Conservation (phyloP, 2,888 invertebrate species). For the Venustoraphidia nigricollis region DNA sequence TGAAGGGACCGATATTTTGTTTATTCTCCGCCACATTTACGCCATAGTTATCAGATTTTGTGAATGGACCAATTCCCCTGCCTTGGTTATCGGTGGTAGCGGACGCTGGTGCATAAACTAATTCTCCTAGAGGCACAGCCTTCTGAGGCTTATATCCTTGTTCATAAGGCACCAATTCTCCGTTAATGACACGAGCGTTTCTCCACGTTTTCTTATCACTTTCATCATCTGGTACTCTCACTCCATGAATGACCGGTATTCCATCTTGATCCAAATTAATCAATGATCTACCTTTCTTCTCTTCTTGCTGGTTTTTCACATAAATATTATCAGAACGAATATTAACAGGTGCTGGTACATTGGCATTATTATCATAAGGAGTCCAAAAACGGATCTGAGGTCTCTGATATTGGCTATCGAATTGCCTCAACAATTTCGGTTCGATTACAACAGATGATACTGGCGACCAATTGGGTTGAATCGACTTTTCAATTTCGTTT, state of each 20-base stretch:
- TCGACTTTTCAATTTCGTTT: constrained; percentile 28
- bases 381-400: background rate
- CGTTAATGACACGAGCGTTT: constrained; percentile 77
- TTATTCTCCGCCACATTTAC: constrained; percentile 23
- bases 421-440: constrained; percentile 15
- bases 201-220: constrained; percentile 73
- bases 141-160: constrained; percentile 49
- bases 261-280: constrained; percentile 52
- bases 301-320: constrained; percentile 29
- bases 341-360: constrained; percentile 51
- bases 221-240: constrained; percentile 71
- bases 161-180: constrained; percentile 60
- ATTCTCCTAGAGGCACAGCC: constrained; percentile 39
- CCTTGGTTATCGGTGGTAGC: constrained; percentile 10
- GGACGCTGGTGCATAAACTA: constrained; percentile 27
- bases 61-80: constrained; percentile 39
- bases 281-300: constrained; percentile 47
- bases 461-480: constrained; percentile 30
- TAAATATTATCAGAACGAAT: constrained; percentile 49
- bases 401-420: background rate
- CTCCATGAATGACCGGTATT: constrained; percentile 66
- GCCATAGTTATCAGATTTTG: constrained; percentile 42
- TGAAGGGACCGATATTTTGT: constrained; percentile 36
- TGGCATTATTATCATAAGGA: constrained; percentile 10
- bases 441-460: constrained; percentile 22